Percentiles rank a stretch among this genome's conserved stretches.
These are phyloP conservation scores for Diarsia dahlii DNA, from an alignment of 2,888 invertebrate genomes.

Conservation along the genomic window DNA sequence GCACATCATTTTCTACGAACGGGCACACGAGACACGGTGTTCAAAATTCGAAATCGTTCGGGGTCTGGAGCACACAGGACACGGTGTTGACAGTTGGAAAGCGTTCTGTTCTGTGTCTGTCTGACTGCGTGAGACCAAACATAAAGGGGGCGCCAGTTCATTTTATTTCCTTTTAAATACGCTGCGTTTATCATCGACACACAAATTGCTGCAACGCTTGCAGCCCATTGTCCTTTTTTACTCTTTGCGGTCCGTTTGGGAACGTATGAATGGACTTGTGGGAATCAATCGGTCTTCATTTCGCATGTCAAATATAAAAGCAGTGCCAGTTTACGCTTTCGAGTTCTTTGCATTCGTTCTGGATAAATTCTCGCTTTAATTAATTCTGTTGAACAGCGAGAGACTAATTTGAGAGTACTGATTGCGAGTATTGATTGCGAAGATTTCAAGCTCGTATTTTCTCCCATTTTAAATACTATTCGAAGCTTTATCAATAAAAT, in stretches of 20 bases:
- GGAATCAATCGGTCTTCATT: constrained; percentile 57
- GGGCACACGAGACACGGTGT: constrained; percentile 11
- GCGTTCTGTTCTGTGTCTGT: constrained; percentile 24
- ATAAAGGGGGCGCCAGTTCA: constrained; percentile 42
- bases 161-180: constrained; percentile 65
- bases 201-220: constrained; percentile 52
- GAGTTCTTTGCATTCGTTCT: constrained; percentile 13
- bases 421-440: too few species aligned
- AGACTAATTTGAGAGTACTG: constrained; percentile 6
- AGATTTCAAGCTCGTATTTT: not conserved
- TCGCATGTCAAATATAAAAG: constrained; percentile 39
- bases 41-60: constrained; percentile 46
- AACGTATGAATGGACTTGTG: constrained; percentile 54
- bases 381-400: constrained; percentile 19
- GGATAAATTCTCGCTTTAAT: constrained; percentile 25
- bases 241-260: constrained; percentile 38
- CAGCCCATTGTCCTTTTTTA: constrained; percentile 54
- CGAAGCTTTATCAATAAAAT: not conserved
- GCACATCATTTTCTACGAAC: not conserved
- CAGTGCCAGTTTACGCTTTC: constrained; percentile 42
- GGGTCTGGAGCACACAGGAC: constrained; percentile 6
- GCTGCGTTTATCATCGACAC: constrained; percentile 59
- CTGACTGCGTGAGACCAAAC: constrained; percentile 56
- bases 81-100: constrained; percentile 48
- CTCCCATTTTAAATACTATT: not conserved